These are phyloP conservation scores for Tragulus kanchil DNA, from an alignment of 2,113 vertebrate species.

Conservation along the genomic window DNA sequence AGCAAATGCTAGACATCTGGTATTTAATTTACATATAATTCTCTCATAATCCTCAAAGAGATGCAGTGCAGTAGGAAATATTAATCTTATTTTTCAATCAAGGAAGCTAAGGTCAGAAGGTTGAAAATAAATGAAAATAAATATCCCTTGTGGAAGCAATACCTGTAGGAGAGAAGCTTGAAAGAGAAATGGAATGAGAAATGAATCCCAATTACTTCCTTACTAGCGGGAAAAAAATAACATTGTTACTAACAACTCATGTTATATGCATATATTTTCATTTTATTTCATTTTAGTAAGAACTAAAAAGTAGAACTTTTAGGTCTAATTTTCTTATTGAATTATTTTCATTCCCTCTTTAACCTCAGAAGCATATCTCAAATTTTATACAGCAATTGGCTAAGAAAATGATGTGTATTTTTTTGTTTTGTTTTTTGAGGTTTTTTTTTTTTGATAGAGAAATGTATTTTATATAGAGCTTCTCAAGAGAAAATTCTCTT, in stretches of 20 bases:
- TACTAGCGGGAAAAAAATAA: background rate
- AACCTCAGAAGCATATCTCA: background rate
- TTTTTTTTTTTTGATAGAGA: background rate
- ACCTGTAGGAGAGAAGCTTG: background rate
- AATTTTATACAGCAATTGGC: background rate
- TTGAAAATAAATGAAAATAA: slow-evolving; percentile 46
- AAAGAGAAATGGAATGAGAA: background rate
- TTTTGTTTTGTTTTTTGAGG: background rate
- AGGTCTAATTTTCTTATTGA: background rate
- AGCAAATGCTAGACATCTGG: background rate
- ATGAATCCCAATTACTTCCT: background rate
- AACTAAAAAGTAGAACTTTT: slow-evolving; percentile 31
- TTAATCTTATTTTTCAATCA: background rate
- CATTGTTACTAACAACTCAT: background rate
- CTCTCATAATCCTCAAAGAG: background rate
- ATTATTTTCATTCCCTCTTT: background rate
- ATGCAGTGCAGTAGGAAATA: background rate
- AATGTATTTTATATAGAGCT: background rate
- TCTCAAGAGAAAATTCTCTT: background rate
- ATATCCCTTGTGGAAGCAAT: background rate
- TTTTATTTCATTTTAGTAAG: background rate
- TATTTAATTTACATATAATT: background rate
- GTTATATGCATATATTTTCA: slow-evolving; percentile 41
- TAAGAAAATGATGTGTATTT: background rate
- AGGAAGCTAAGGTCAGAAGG: slow-evolving; percentile 10